Evolutionary conservation across 2,888 invertebrate genomes (phyloP), one percentile per base, ranked within the genome.

Genomic region (Eupithecia abbreviata): DNA sequence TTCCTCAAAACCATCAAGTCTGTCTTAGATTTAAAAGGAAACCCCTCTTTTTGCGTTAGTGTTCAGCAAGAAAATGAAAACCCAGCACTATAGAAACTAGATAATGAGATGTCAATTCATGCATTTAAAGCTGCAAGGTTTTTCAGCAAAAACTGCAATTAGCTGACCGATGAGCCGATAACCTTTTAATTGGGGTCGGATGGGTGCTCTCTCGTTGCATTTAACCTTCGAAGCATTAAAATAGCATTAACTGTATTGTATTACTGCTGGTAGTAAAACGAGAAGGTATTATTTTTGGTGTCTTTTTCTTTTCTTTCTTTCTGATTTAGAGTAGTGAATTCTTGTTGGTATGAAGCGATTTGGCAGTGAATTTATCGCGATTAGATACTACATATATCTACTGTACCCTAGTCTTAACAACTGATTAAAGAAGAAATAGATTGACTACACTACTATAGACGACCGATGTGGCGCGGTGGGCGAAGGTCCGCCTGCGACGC

Each of bases 101-200:
- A 10, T 10, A 51, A 30, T 30, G 12, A 58, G 58, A 12, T 30
- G 62, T 4, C 43, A 77, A 77, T 71, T 81, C 81, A 78, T 79
- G 79, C 81, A 81, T 84, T 80, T 82, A 83, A 79, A 80, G 78
- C 71, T 80, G 78, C 84, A 84, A 73, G 76, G 78, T 87, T 85
- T 84, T 76, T 65, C 65, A 71, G 77, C 84, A 89, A 90, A 90
- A 91, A 89, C 81, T 69, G 70, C 82, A 85, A 88, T 88, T 88
- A 88, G 85, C 85, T 84, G 85, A 83, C 79, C 79, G 82, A 83
- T 82, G 84, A 87, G 78, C 81, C 86, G 84, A 82, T 83, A 84
- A 82, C 79, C 82, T 82, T 12, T 30, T 62, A 62, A 15, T 81
- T 87, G 88, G 89, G 89, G 87, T 81, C 80, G 79, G 76, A 75